Conservation (phyloP, 1,140 invertebrate genomes). For the Drosophila bocqueti region DNA sequence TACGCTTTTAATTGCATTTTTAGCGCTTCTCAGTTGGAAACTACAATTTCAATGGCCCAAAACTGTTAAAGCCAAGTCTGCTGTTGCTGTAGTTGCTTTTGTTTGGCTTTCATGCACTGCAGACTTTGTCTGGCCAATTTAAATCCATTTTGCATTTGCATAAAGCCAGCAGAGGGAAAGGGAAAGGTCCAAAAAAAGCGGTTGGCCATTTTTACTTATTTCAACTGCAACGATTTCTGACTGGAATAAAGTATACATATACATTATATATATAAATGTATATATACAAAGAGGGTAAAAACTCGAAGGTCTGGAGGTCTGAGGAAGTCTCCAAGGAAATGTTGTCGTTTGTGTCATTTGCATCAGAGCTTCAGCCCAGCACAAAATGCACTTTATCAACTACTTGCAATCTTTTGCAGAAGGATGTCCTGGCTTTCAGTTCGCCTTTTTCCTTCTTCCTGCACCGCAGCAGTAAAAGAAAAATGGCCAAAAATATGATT, state of each 20-base stretch:
- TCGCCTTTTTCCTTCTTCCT: conserved; percentile 10
- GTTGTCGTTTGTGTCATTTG: conserved; percentile 60
- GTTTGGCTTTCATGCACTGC: conserved; percentile 35
- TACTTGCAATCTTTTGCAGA: conserved; percentile 56
- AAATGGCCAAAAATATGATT: conserved; percentile 47
- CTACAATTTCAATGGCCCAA: conserved; percentile 42
- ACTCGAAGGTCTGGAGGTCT: conserved; percentile 1
- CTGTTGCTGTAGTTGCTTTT: conserved; percentile 1
- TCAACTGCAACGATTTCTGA: conserved; percentile 45
- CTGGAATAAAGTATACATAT: conserved; percentile 14
- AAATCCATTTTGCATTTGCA: conserved; percentile 63
- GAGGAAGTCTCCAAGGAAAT: conserved; percentile 37
- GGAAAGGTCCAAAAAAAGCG: conserved; percentile 12
- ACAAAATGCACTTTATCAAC: conserved; percentile 75
- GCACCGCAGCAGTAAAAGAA: conserved; percentile 27
- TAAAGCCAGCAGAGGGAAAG: conserved; percentile 24
- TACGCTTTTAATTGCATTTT: conserved; percentile 71
- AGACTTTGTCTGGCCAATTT: conserved; percentile 56
- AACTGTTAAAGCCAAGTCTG: conserved; percentile 48
- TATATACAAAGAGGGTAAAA: not conserved
- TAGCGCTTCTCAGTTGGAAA: conserved; percentile 41
- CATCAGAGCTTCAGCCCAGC: conserved; percentile 41
- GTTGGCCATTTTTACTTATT: conserved; percentile 59
- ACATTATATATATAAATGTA: not conserved
- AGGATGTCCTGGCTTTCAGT: conserved; percentile 32